Evolutionary conservation across 2,888 invertebrate genomes (phyloP).

Genomic region (Phortica okadai): DNA sequence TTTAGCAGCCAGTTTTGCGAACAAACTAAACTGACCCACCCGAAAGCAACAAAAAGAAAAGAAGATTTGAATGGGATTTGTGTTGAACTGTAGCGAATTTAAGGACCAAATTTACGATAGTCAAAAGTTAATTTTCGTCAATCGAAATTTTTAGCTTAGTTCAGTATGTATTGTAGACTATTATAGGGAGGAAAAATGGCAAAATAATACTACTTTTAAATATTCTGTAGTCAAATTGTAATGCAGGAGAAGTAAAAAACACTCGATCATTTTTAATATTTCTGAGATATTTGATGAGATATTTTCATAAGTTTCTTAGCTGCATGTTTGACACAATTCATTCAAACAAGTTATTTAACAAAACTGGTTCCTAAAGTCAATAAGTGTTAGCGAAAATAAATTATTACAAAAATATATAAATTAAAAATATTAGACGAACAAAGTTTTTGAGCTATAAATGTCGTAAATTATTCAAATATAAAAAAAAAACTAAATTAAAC

Average conservation of each 20-base stretch:
- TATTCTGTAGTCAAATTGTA: background rate
- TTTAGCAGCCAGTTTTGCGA: conserved; percentile 29
- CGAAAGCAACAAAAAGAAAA: background rate
- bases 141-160: background rate
- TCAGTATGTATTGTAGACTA: too few relatives aligned
- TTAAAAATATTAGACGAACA: conserved; percentile 28
- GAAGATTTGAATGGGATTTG: background rate
- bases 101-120: background rate
- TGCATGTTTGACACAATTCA: background rate
- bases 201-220: conserved; percentile 38
- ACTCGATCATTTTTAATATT: too few relatives aligned
- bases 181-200: background rate
- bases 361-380: conserved; percentile 29
- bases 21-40: conserved; percentile 22
- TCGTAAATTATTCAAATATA: background rate
- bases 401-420: background rate
- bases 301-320: background rate
- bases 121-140: background rate
- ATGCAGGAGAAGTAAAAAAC: too few relatives aligned
- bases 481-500: conserved; percentile 44
- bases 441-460: too few relatives aligned
- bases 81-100: background rate
- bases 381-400: background rate
- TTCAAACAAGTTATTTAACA: conserved; percentile 7
- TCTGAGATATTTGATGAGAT: background rate